phyloP scores from a whole-genome alignment of 2,888 invertebrate species.

The Cenopis cana region DNA sequence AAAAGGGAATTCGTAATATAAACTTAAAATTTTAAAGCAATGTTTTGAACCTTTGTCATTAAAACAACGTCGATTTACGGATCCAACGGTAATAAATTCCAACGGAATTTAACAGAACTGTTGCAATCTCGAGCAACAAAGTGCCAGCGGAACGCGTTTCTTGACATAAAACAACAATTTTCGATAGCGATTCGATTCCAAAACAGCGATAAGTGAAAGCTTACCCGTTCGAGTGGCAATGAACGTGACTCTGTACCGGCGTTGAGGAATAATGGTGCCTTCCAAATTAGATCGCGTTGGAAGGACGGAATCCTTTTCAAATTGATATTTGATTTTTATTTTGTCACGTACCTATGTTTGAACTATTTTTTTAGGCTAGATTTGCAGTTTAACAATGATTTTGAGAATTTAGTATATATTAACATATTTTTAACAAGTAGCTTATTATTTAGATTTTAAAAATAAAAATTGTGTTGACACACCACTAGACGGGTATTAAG shows the following conservation, averaged over 20 bases:
- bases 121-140: slow-evolving; percentile 49
- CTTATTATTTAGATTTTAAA: no score
- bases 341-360: slow-evolving; percentile 57
- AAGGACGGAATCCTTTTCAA: slow-evolving; percentile 56
- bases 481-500: no score
- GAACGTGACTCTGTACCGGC: slow-evolving; percentile 63
- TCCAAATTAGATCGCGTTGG: slow-evolving; percentile 65
- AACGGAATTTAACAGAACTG: slow-evolving; percentile 37
- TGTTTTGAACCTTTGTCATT: not conserved
- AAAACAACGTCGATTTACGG: slow-evolving; percentile 16
- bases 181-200: slow-evolving; percentile 55
- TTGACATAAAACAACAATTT: slow-evolving; percentile 54
- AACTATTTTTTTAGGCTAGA: slow-evolving; percentile 4
- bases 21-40: not conserved
- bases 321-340: slow-evolving; percentile 59
- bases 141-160: slow-evolving; percentile 52
- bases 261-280: slow-evolving; percentile 62
- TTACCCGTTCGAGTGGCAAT: slow-evolving; percentile 57
- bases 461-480: no score
- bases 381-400: no score
- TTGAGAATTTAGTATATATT: no score
- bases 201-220: slow-evolving; percentile 60
- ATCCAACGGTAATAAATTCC: slow-evolving; percentile 32
- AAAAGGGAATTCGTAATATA: not conserved
- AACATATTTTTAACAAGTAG: no score